Evolutionary conservation across 2,797 vertebrate genomes (phyloP).

Genomic region (Trachurus trachurus): DNA sequence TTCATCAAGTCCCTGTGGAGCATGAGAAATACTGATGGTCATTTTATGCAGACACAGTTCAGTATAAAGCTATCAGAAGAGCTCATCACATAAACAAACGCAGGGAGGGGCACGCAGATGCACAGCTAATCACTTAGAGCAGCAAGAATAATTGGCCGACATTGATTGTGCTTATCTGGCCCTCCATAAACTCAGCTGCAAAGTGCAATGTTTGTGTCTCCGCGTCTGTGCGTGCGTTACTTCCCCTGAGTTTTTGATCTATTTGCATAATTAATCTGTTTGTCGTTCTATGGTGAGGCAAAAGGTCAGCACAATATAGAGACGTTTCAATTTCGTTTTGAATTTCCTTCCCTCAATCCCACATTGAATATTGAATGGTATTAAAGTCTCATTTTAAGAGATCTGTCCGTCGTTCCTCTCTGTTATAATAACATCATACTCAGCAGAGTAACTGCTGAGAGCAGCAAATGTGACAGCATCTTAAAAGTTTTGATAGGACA

Average conservation of each 20-base stretch:
- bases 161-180: conserved; percentile 80
- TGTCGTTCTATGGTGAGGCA: conserved; percentile 28
- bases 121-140: conserved; percentile 70
- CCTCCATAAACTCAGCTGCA: conserved; percentile 58
- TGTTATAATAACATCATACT: neutral
- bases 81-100: conserved; percentile 57
- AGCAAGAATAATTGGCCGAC: conserved; percentile 71
- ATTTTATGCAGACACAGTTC: conserved; percentile 56
- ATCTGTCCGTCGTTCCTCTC: neutral
- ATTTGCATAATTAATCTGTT: conserved; percentile 66
- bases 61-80: conserved; percentile 57
- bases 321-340: conserved; percentile 35
- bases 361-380: neutral
- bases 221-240: neutral
- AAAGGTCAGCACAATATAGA: conserved; percentile 42
- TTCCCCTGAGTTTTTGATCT: conserved; percentile 36
- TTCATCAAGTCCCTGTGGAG: conserved; percentile 46
- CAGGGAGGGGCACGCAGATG: conserved; percentile 50
- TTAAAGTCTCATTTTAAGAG: conserved; percentile 6
- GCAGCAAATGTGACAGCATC: neutral
- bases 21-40: conserved; percentile 41
- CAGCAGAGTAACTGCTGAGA: neutral
- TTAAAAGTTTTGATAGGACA: neutral
- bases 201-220: conserved; percentile 20
- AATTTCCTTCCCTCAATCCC: conserved; percentile 14